Evolutionary conservation across 2,113 vertebrate genomes (phyloP).

Genomic region (Scalopus aquaticus): DNA sequence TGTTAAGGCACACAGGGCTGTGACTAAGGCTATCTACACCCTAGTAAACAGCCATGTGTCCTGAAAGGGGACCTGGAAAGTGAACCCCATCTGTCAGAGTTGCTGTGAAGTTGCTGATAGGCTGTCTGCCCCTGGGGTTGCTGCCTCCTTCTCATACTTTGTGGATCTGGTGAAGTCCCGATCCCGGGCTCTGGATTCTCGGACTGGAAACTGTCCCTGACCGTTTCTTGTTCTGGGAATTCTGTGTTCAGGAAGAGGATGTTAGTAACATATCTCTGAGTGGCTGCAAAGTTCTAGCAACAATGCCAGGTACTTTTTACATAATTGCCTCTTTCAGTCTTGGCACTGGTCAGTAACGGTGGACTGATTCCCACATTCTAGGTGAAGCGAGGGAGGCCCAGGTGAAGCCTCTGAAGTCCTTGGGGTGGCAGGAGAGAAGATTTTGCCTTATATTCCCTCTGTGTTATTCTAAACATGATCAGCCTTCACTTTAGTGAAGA

Average conservation of each 20-base stretch:
- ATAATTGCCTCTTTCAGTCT: not conserved
- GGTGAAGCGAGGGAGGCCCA: not conserved
- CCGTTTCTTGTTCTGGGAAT: not conserved
- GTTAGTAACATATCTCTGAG: not conserved
- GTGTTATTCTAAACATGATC: not conserved
- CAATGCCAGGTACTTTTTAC: not conserved
- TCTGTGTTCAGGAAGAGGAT: not conserved
- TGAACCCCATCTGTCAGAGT: not conserved
- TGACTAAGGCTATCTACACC: rapidly evolving
- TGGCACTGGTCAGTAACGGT: not conserved
- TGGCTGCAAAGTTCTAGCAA: not conserved
- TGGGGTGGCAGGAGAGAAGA: not conserved
- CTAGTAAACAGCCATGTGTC: not conserved
- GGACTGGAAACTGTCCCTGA: not conserved
- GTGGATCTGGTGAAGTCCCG: not conserved
- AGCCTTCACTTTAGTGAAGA: not conserved
- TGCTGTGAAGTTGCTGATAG: not conserved
- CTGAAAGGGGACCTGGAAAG: not conserved
- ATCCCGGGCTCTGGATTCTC: not conserved
- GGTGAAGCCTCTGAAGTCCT: not conserved
- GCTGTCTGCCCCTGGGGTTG: not conserved
- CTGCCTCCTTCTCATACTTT: not conserved
- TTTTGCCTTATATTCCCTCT: not conserved
- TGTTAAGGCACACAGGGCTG: not conserved
- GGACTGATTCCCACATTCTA: not conserved